Evolutionary conservation across 1,140 invertebrate genomes (phyloP), one percentile per base, ranked within the genome.

Genomic region (Bombus polaris): DNA sequence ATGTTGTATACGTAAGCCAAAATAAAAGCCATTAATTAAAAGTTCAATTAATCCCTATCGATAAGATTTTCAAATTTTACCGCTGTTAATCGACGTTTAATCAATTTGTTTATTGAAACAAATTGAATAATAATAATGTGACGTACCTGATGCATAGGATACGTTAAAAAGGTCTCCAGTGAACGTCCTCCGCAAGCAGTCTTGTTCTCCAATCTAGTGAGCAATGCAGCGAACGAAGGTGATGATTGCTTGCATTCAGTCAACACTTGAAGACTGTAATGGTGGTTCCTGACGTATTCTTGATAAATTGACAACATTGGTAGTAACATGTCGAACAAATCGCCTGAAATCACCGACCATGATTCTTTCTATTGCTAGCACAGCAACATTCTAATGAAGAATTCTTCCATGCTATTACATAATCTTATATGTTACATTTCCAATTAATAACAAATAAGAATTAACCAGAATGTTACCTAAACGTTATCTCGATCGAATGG

Each of bases 271-370:
- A 99, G 96, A 86, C 98, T 98, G 95, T 98, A 99, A 94, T 99
- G 98, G 94, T 99, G 98, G 94, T 99, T 99, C 70, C 98, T 95
- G 18, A 99, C 98, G 93, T 99, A 99, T 95, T 99, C 98, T 95
- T 99, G 98, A 95, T 99, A 99, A 94, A 99, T 99, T 90, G 97
- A 97, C 92, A 99, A 95, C 98, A 99, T 99, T 70, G 98, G 98
- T 85, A 99, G 96, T 89, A 99, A 95, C 98, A 99, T 98, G 94
- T 99, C 98, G 95, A 99, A 99, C 90, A 99, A 95, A 95, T 99
- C 98, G 92, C 98, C 98, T 98, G 95, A 57, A 85, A 57, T 42
- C 32, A 77, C n/a, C 25, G 22, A 39, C 1, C 13, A 22, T 10
- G 22, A 13, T 39, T 13, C 37, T 12, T 28, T 37, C 3, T 37